Evolutionary conservation across 2,113 vertebrate species (phyloP).

Genomic region (Psilopogon haemacephalus): DNA sequence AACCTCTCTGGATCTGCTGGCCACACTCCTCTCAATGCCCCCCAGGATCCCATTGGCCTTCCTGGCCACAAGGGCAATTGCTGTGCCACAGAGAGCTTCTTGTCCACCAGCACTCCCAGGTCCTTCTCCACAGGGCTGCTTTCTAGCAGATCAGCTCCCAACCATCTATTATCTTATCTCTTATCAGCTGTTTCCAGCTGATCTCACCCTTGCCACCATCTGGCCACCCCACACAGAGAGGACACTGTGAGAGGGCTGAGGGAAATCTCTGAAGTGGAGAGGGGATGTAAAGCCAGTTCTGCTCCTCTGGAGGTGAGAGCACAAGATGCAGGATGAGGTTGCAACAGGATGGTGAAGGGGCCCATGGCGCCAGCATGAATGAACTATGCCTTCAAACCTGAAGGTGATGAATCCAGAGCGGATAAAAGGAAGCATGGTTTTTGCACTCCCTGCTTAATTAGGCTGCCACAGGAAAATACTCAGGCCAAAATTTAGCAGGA

Average conservation of each 20-base stretch:
- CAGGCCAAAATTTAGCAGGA: slow-evolving; percentile 41
- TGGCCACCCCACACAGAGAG: rapidly evolving
- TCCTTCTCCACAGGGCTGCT: no score
- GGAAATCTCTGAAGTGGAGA: background rate
- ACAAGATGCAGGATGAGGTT: background rate
- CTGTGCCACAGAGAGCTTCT: no score
- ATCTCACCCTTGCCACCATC: background rate
- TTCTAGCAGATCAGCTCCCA: no score
- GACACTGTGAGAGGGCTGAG: background rate
- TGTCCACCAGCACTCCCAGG: no score
- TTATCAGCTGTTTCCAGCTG: background rate
- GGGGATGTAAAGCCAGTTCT: background rate
- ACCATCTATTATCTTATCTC: background rate
- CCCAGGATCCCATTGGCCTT: no score
- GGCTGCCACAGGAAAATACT: slow-evolving; percentile 52
- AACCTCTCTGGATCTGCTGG: no score
- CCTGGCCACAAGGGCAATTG: no score
- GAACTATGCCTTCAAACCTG: background rate
- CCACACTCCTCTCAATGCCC: no score
- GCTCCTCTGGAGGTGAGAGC: background rate
- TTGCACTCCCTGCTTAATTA: slow-evolving; percentile 13
- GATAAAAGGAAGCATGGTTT: slow-evolving; percentile 13
- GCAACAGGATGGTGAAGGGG: rapidly evolving
- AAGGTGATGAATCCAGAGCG: background rate
- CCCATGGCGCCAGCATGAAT: background rate